Percentiles rank a stretch among this genome's conserved stretches.
These are phyloP conservation scores for Sparidentex hasta DNA, from an alignment of 2,797 vertebrate genomes.

Conservation along the genomic window DNA sequence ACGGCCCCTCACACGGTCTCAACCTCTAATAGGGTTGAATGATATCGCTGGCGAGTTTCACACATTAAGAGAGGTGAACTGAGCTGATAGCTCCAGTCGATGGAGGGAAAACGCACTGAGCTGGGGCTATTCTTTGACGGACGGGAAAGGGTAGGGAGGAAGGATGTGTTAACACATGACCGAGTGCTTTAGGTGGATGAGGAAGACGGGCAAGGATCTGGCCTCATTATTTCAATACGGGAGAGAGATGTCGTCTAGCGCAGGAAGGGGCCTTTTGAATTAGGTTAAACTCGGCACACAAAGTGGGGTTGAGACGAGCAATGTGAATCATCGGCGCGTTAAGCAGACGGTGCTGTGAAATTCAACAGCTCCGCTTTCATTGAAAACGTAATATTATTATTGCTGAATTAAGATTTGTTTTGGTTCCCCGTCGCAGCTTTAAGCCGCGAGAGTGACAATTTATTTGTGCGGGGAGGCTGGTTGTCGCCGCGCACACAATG, in stretches of 20 bases:
- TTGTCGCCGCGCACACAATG: slow-evolving; percentile 52
- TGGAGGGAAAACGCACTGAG: slow-evolving; percentile 47
- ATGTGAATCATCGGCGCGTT: slow-evolving; percentile 64
- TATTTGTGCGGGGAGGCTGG: slow-evolving; percentile 52
- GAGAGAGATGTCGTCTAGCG: slow-evolving; percentile 67
- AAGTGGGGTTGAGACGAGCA: slow-evolving; percentile 57
- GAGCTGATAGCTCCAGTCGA: slow-evolving; percentile 57
- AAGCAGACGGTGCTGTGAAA: slow-evolving; percentile 43
- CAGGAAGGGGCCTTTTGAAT: slow-evolving; percentile 69
- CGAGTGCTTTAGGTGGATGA: slow-evolving; percentile 72
- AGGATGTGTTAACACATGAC: slow-evolving; percentile 77
- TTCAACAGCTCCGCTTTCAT: slow-evolving; percentile 49
- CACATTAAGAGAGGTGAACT: slow-evolving; percentile 65
- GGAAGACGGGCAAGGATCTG: slow-evolving; percentile 66
- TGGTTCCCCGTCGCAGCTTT: slow-evolving; percentile 34
- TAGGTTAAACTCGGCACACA: slow-evolving; percentile 71
- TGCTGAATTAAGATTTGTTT: slow-evolving; percentile 44
- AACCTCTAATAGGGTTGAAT: slow-evolving; percentile 64
- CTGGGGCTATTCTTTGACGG: slow-evolving; percentile 66
- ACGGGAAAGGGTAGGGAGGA: slow-evolving; percentile 53
- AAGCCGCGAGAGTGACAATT: slow-evolving; percentile 53
- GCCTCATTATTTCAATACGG: slow-evolving; percentile 78
- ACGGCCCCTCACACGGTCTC: slow-evolving; percentile 35
- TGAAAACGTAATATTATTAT: slow-evolving; percentile 59
- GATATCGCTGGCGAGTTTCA: slow-evolving; percentile 62